These are phyloP conservation scores for Calonectris borealis DNA, from an alignment of 2,113 vertebrate species.

Conservation along the genomic window DNA sequence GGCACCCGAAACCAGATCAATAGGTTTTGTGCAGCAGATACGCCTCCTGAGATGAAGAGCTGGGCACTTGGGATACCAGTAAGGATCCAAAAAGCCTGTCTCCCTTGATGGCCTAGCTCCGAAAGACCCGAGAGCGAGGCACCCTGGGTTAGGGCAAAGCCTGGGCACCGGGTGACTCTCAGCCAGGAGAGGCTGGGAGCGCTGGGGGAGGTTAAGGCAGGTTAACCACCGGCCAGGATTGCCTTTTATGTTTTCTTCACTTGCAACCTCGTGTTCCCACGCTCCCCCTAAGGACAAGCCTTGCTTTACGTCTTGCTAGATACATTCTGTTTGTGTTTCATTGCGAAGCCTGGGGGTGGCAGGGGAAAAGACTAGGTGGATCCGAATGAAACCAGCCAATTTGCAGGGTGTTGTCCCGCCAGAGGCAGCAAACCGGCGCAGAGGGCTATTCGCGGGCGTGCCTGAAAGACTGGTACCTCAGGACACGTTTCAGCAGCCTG, in stretches of 20 bases:
- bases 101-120: not conserved
- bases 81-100: not conserved
- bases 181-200: not conserved
- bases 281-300: not conserved
- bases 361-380: not conserved
- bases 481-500: not conserved
- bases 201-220: not conserved
- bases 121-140: not conserved
- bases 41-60: not conserved
- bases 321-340: not conserved
- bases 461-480: not conserved
- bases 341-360: rapidly evolving
- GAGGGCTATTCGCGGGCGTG: not conserved
- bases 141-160: not conserved
- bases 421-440: not conserved
- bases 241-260: not conserved
- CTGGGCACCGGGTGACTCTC: not conserved
- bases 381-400: not conserved
- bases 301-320: not conserved
- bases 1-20: not conserved
- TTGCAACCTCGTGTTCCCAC: not conserved
- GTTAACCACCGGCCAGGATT: not conserved
- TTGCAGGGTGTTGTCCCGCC: not conserved
- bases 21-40: not conserved
- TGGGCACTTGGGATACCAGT: not conserved